phyloP scores from a whole-genome alignment of 2,888 invertebrate genomes.

The Melieria picta region DNA sequence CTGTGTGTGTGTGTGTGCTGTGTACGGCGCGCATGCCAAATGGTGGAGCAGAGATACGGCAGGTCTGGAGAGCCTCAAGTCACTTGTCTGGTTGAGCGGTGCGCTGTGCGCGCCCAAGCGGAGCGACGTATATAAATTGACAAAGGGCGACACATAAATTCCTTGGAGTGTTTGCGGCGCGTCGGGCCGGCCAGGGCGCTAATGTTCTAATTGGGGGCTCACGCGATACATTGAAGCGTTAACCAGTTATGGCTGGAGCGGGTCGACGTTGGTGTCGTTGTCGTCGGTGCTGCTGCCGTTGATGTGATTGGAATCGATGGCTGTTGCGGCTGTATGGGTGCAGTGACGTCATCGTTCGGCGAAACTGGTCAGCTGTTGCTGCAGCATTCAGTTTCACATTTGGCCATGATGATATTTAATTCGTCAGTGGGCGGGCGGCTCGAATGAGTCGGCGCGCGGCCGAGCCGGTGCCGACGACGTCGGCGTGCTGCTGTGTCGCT shows the following conservation, averaged over 20 bases:
- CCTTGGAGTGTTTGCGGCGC: slow-evolving; percentile 10
- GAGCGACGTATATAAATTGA: slow-evolving; percentile 13
- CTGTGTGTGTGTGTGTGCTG: too few species aligned
- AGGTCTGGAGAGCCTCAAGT: too few species aligned
- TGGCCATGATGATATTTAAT: slow-evolving; percentile 27
- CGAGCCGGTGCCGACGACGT: too few species aligned
- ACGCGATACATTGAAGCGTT: slow-evolving; percentile 1
- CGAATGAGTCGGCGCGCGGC: background rate
- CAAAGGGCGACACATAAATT: slow-evolving; percentile 21
- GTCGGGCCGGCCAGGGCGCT: slow-evolving; percentile 10
- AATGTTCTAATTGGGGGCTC: background rate
- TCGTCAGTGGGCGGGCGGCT: slow-evolving; percentile 21
- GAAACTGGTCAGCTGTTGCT: slow-evolving; percentile 30
- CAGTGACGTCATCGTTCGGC: background rate
- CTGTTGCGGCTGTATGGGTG: background rate
- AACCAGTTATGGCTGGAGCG: slow-evolving; percentile 16
- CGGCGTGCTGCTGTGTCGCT: too few species aligned
- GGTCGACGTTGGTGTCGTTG: background rate
- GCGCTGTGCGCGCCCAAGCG: too few species aligned
- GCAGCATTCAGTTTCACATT: slow-evolving; percentile 25
- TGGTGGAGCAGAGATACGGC: too few species aligned
- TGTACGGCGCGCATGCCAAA: too few species aligned
- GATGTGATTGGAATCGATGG: slow-evolving; percentile 22
- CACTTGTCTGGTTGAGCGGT: too few species aligned
- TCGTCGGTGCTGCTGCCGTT: background rate